Base-by-base conservation (phyloP, 2,888 invertebrate species). In the Dicyrtoma fusca region DNA sequence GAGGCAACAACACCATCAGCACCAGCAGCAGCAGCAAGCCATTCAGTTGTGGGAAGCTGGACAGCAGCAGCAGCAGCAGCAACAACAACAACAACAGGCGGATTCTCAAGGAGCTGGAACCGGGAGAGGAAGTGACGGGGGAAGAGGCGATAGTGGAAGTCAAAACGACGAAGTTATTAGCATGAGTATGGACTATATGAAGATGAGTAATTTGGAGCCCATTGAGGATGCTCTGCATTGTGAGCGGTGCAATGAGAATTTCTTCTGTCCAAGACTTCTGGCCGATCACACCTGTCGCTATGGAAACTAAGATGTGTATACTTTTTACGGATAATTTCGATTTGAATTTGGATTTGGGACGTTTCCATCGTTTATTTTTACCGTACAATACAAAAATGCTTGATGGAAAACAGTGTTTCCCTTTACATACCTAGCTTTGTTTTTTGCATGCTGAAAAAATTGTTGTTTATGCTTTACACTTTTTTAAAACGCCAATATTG, bases 111-210 rank as follows among this genome's bases (percentile, higher is more conserved):
- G 34, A n/a, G n/a, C n/a, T 34, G 34, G 34, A 34, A 34, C 4
- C 23, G 57, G 57, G 21, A 19, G 57, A 57, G 21, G 25, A 14
- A 4, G 4, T 23, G 11, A 5, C 57, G 25, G 25, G 14, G 34
- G 34, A 34, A 8, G 34, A 34, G 34, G 34, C 8, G 8, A 8
- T 8, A 34, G 34, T 34, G 34, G 34, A 34, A 8, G 34, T 1
- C 61, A 61, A 19, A 42, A 34, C 14, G 61, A 61, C 10, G 42
- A 17, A 2, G 61, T 61, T 19, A 61, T 61, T 17, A 61, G 42
- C n/a, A 8, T 57, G 19, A 61, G 42, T 19, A 61, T 61, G 61
- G 61, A 61, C 13, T 61, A 61, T 42, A 26, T 61, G 34, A 34
- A 26, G 11, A n/a, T n/a, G n/a, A n/a, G n/a, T n/a, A 51, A 25